phyloP scores from a whole-genome alignment of 2,797 vertebrate genomes.

The Poecilia wingei region DNA sequence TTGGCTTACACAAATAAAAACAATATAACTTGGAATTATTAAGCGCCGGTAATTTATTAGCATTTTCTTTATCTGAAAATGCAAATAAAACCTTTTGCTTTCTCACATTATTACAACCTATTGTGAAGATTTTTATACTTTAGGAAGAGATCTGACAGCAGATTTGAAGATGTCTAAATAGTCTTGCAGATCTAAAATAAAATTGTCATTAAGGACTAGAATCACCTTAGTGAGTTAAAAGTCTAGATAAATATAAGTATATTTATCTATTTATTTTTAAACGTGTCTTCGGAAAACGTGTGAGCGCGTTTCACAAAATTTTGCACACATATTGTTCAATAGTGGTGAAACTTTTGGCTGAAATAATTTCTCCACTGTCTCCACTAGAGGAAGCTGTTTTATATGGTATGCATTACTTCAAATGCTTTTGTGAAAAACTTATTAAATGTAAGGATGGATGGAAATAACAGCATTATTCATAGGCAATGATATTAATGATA shows the following conservation, averaged over 20 bases:
- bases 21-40: not conserved
- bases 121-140: not conserved
- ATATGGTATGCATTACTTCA: not conserved
- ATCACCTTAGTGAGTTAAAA: not conserved
- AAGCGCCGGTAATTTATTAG: not conserved
- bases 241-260: not conserved
- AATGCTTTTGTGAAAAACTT: not conserved
- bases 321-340: not conserved
- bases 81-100: not conserved
- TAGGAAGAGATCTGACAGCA: not conserved
- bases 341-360: not conserved
- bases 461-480: not conserved
- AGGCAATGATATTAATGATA: not conserved
- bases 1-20: not conserved
- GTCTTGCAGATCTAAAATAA: not conserved
- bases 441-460: not conserved
- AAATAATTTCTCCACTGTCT: not conserved
- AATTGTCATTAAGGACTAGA: not conserved
- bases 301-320: not conserved
- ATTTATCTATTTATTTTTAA: not conserved
- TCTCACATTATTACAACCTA: not conserved
- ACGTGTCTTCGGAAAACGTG: not conserved
- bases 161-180: not conserved
- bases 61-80: not conserved
- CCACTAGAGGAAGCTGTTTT: slow-evolving; percentile 20